Evolutionary conservation across 1,140 invertebrate species (phyloP).

Genomic region (Pristionchus pacificus): DNA sequence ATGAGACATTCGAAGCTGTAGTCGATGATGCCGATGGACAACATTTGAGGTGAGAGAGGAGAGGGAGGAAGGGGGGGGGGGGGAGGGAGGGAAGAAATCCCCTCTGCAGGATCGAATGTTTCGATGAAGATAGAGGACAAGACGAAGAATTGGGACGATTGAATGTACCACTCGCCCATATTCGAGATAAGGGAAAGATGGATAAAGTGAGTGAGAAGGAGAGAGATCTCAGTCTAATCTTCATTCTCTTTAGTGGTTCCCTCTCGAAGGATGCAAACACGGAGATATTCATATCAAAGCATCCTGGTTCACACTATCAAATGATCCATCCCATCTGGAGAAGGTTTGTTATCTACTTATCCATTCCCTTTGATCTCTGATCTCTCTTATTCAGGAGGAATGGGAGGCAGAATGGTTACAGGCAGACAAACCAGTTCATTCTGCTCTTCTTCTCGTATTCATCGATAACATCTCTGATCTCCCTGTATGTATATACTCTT

Average conservation of each 20-base stretch:
- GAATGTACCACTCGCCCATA: slow-evolving; percentile 34
- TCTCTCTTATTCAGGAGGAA: slow-evolving; percentile 5
- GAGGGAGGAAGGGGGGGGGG: background rate
- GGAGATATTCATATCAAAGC: slow-evolving; percentile 52
- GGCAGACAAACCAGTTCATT: slow-evolving; percentile 51
- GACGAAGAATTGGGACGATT: slow-evolving; percentile 55
- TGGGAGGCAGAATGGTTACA: slow-evolving; percentile 43
- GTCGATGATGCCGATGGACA: slow-evolving; percentile 56
- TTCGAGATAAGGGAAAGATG: slow-evolving; percentile 28
- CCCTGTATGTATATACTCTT: slow-evolving; percentile 11
- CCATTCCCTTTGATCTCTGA: slow-evolving; percentile 17
- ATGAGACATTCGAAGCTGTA: slow-evolving; percentile 57
- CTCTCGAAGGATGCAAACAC: slow-evolving; percentile 56
- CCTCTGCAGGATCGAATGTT: slow-evolving; percentile 48
- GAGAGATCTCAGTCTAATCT: background rate
- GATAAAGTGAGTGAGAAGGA: slow-evolving; percentile 30
- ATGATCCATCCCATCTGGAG: slow-evolving; percentile 28
- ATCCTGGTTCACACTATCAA: slow-evolving; percentile 46
- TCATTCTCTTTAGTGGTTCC: slow-evolving; percentile 46
- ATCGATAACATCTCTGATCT: slow-evolving; percentile 52
- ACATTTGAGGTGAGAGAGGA: slow-evolving; percentile 26
- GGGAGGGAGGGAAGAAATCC: too few relatives aligned
- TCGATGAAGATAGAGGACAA: slow-evolving; percentile 51
- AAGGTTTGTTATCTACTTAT: slow-evolving; percentile 14
- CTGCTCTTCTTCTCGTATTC: slow-evolving; percentile 53